A percentile compares a stretch with the other conserved stretches of the same genome.
phyloP scores from a whole-genome alignment of 2,888 invertebrate genomes.

The Mesopsocus fuscifrons region DNA sequence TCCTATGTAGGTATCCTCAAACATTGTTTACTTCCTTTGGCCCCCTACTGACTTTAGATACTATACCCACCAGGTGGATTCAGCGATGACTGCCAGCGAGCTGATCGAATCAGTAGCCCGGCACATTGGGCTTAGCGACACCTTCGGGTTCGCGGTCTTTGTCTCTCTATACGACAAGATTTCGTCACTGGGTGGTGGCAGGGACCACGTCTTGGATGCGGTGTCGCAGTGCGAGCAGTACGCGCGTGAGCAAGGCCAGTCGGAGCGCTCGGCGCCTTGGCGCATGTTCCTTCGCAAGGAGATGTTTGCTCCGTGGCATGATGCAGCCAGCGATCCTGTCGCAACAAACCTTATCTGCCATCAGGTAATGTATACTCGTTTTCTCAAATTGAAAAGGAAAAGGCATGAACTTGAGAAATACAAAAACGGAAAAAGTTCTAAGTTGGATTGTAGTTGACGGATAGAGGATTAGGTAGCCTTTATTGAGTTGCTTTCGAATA shows the following conservation, averaged over 20 bases:
- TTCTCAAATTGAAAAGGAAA: too few relatives aligned
- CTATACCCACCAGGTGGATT: slow-evolving; percentile 59
- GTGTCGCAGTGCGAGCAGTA: slow-evolving; percentile 93
- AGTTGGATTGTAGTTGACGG: too few relatives aligned
- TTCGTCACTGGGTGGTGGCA: slow-evolving; percentile 19
- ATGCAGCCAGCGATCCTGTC: slow-evolving; percentile 57
- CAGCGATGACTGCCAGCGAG: slow-evolving; percentile 79
- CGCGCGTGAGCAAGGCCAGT: slow-evolving; percentile 72
- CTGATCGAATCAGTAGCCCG: slow-evolving; percentile 63
- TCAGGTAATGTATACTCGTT: slow-evolving; percentile 65
- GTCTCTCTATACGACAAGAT: slow-evolving; percentile 78
- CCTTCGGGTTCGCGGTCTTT: slow-evolving; percentile 82
- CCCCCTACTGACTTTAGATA: too few relatives aligned
- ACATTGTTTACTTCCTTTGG: too few relatives aligned
- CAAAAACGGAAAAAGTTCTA: too few relatives aligned
- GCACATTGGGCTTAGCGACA: slow-evolving; percentile 54
- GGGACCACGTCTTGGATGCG: slow-evolving; percentile 86
- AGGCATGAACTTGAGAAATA: too few relatives aligned
- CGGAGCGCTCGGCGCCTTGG: slow-evolving; percentile 76
- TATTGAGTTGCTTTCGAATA: too few relatives aligned
- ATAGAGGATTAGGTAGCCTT: too few relatives aligned
- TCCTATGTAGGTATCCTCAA: too few relatives aligned
- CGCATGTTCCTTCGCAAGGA: slow-evolving; percentile 72
- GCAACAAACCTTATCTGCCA: slow-evolving; percentile 73
- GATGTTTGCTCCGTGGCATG: slow-evolving; percentile 85